Conservation (phyloP, 1,140 invertebrate species). For the Saccostrea cuccullata region DNA sequence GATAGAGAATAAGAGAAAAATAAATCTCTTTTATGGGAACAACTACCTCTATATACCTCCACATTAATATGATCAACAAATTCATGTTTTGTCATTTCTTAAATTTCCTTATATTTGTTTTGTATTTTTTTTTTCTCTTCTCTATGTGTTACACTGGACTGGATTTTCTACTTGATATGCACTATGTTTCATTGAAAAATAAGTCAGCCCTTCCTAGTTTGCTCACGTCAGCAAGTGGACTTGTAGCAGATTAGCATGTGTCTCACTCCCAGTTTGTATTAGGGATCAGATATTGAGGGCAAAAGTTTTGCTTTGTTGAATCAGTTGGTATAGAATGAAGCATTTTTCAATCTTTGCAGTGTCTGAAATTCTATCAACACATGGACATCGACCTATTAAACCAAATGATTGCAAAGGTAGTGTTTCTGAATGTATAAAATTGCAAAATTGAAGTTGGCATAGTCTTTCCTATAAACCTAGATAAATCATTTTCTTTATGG, state of each 20-base stretch:
- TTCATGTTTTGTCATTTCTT: not conserved
- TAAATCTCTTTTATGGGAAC: not conserved
- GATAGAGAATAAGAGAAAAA: too few species aligned
- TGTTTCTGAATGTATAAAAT: not conserved
- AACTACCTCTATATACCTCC: too few species aligned
- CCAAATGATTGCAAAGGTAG: slow-evolving; percentile 25
- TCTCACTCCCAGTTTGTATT: not conserved
- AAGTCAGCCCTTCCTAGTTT: not conserved
- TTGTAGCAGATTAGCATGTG: not conserved
- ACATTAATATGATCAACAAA: too few species aligned
- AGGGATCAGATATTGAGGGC: not conserved
- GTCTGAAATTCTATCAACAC: slow-evolving; percentile 22
- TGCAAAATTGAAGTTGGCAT: not conserved
- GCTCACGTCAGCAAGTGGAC: slow-evolving; percentile 14
- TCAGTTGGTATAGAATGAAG: not conserved
- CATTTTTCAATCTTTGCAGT: slow-evolving; percentile 28
- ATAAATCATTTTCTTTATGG: too few species aligned
- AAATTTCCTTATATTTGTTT: not conserved
- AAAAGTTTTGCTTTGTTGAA: not conserved
- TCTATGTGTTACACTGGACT: not conserved
- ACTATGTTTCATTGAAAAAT: not conserved
- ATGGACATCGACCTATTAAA: slow-evolving; percentile 35
- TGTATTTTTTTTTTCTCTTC: not conserved
- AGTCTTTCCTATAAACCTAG: not conserved
- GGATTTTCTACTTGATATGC: not conserved